phyloP scores from a whole-genome alignment of 2,888 invertebrate genomes.

The Gymnoscelis rufifasciata region DNA sequence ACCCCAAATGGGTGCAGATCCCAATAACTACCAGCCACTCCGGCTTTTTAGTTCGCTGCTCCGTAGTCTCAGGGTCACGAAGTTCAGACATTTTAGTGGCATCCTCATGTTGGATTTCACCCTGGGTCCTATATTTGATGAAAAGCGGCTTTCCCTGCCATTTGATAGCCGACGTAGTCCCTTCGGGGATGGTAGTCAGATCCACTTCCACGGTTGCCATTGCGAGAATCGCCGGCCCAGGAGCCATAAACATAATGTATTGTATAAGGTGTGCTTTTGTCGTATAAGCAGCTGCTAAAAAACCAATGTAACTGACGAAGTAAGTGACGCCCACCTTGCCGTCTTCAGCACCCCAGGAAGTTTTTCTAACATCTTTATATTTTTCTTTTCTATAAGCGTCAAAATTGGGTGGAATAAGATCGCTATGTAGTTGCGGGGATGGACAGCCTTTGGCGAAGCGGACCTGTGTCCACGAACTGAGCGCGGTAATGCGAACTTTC shows the following conservation, averaged over 20 bases:
- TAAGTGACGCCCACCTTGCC: slow-evolving; percentile 70
- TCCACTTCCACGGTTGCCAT: not conserved
- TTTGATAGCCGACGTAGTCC: not conserved
- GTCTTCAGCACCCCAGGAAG: slow-evolving; percentile 54
- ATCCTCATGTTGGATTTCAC: not conserved
- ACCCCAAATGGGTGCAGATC: slow-evolving; percentile 90
- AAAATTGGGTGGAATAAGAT: slow-evolving; percentile 56
- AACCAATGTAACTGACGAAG: slow-evolving; percentile 71
- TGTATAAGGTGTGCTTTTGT: no score
- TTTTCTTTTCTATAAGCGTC: slow-evolving; percentile 57
- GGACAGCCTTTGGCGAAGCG: no score
- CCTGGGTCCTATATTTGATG: not conserved
- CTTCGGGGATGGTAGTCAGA: not conserved
- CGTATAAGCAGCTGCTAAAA: slow-evolving; percentile 72
- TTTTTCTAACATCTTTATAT: slow-evolving; percentile 51
- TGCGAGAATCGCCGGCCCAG: not conserved
- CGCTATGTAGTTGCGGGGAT: slow-evolving; percentile 58
- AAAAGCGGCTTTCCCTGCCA: slow-evolving; percentile 2
- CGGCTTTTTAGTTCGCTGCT: not conserved
- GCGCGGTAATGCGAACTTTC: no score
- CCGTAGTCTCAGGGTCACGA: not conserved
- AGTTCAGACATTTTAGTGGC: not conserved
- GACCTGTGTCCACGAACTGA: no score
- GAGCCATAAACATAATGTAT: not conserved
- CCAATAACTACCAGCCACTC: slow-evolving; percentile 87